Conservation (phyloP, 2,888 invertebrate genomes). For the Luperina testacea region DNA sequence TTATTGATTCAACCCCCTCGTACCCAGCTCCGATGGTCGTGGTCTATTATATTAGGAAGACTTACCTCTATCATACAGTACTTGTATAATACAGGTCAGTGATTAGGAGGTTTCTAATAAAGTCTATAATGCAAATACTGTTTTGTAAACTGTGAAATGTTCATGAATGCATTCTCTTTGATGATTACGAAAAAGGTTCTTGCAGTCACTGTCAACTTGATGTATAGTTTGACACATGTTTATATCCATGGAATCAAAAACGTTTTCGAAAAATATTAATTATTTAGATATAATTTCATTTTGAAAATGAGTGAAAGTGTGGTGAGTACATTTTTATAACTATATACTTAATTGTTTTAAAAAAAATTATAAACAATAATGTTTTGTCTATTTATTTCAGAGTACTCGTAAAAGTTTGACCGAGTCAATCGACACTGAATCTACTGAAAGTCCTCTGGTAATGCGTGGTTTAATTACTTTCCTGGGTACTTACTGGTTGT, state of each 20-base stretch:
- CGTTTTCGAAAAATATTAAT: slow-evolving; percentile 58
- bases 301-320: slow-evolving; percentile 79
- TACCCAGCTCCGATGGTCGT: neutral
- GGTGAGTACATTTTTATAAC: slow-evolving; percentile 70
- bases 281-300: slow-evolving; percentile 57
- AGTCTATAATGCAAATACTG: neutral
- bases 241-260: slow-evolving; percentile 40
- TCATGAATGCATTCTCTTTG: slow-evolving; percentile 1
- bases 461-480: slow-evolving; percentile 18
- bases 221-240: slow-evolving; percentile 36
- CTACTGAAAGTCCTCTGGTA: slow-evolving; percentile 77
- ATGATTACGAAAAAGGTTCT: neutral
- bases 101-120: neutral
- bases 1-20: slow-evolving; percentile 63
- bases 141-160: neutral
- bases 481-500: neutral
- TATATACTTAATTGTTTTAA: neutral
- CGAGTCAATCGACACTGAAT: slow-evolving; percentile 72
- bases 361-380: neutral
- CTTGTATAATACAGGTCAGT: too few relatives aligned
- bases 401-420: slow-evolving; percentile 77
- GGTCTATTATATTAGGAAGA: neutral
- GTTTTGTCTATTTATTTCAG: slow-evolving; percentile 70
- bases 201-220: neutral
- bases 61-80: too few relatives aligned